Conservation (phyloP, 2,797 vertebrate species). For the Scleropages formosus region DNA sequence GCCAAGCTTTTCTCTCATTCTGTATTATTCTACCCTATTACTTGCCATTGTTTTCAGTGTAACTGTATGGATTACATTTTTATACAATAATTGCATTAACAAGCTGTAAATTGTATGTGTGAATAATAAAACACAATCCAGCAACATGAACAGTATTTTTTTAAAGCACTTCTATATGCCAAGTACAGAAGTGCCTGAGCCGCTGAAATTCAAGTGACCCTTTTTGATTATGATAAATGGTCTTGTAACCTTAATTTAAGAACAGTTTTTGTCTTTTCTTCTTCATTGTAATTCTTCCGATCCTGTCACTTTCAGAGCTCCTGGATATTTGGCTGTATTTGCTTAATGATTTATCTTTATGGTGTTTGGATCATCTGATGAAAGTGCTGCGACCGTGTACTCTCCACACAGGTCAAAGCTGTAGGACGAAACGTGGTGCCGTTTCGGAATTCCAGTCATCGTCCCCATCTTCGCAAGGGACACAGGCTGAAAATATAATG, state of each 20-base stretch:
- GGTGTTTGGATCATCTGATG: slow-evolving; percentile 29
- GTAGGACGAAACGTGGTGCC: slow-evolving; percentile 22
- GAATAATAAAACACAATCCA: not conserved
- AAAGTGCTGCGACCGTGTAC: slow-evolving; percentile 20
- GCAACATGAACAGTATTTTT: not conserved
- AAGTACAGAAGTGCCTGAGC: not conserved
- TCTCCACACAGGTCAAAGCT: slow-evolving; percentile 23
- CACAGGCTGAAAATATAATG: slow-evolving; percentile 25
- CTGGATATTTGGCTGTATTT: slow-evolving; percentile 31
- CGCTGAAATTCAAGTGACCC: not conserved
- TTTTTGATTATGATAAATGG: not conserved
- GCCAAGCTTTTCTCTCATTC: not conserved
- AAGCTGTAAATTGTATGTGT: too few species aligned
- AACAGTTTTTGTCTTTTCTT: slow-evolving; percentile 16
- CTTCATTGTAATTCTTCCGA: slow-evolving; percentile 33
- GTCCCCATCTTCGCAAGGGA: slow-evolving; percentile 18
- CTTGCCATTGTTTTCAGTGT: not conserved
- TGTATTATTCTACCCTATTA: not conserved
- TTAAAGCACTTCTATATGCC: not conserved
- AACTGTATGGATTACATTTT: not conserved
- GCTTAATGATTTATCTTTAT: slow-evolving; percentile 34
- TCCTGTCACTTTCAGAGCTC: slow-evolving; percentile 20
- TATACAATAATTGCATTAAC: not conserved
- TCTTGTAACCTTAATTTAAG: slow-evolving; percentile 3
- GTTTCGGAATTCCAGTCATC: slow-evolving; percentile 37